Evolutionary conservation across 1,140 invertebrate genomes (phyloP).

Genomic region (Trigoniulus corallinus): DNA sequence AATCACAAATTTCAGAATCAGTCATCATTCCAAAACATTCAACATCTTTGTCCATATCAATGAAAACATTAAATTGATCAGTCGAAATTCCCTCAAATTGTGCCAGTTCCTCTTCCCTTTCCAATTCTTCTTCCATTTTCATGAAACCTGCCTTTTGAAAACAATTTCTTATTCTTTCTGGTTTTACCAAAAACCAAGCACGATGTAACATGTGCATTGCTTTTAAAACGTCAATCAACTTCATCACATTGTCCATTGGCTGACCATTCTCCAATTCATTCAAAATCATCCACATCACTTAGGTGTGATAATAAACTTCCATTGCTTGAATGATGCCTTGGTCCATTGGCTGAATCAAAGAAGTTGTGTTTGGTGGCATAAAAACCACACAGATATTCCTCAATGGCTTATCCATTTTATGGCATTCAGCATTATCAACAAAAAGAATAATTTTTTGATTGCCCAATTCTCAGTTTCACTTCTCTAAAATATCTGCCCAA

Average conservation of each 20-base stretch:
- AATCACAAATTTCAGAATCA: background rate
- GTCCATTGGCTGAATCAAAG: conserved; percentile 13
- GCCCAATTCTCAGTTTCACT: conserved; percentile 11
- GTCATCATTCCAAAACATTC: background rate
- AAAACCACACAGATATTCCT: conserved; percentile 10
- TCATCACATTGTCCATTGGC: background rate
- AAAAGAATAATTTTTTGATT: conserved; percentile 12
- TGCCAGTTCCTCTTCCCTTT: background rate
- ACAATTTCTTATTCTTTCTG: background rate
- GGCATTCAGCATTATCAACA: conserved; percentile 4
- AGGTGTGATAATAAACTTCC: conserved; percentile 2
- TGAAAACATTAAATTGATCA: background rate
- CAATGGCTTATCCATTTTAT: background rate
- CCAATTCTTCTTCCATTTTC: background rate
- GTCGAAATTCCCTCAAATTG: background rate
- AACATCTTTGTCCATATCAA: background rate
- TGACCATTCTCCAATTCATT: background rate
- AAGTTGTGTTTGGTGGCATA: conserved; percentile 13
- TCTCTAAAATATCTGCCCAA: conserved; percentile 13
- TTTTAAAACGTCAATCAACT: background rate
- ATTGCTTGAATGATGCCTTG: conserved; percentile 13
- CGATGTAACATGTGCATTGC: background rate
- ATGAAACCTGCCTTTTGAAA: background rate
- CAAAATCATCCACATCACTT: background rate
- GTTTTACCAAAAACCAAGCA: background rate